Evolutionary conservation across 2,113 vertebrate genomes (phyloP), one percentile per base, ranked within the genome.

Genomic region (Daubentonia madagascariensis): DNA sequence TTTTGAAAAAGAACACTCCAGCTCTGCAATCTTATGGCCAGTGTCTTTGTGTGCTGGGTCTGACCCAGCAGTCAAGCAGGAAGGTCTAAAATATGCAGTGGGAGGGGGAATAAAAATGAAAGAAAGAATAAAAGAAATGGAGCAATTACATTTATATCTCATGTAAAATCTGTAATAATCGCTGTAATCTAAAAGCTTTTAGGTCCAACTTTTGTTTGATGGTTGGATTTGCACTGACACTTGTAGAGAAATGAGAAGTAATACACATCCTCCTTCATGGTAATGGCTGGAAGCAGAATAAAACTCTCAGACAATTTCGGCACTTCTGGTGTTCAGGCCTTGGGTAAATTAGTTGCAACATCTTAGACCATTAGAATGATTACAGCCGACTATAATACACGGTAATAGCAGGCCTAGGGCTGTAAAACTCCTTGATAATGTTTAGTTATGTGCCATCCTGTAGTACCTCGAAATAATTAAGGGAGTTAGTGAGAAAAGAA

Each of bases 101-200:
- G 65, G 18, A 14, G 40, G 4, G 2, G 1, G 11, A 28, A 22
- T n/a, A n/a, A 73, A 50, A 45, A n/a, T 0, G 52, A 80, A 54
- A 86, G 50, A 73, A 87, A 83, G 57, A 92, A 96, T 61, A 48
- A 92, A 96, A 73, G 88, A 95, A 95, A 93, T 40, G 6, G 12
- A 3, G 8, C 89, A 97, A 97, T 91, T 88, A 96, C 50, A 40
- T 85, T 91, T 94, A 91, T 96, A 95, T 93, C 59, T 95, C 88
- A 59, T 54, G 81, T 96, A 96, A 85, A 13, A 32, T 76, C 73
- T 97, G 61, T 89, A 98, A 52, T 84, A 96, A 63, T 95, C 78
- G 1, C 65, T 97, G 13, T 80, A 97, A 93, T 97, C 79, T 94
- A 97, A 85, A 70, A 97, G 91, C 89, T 87, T 97, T 98, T 67